Conservation (phyloP, 2,888 invertebrate species). For the Apotomis betuletana region DNA sequence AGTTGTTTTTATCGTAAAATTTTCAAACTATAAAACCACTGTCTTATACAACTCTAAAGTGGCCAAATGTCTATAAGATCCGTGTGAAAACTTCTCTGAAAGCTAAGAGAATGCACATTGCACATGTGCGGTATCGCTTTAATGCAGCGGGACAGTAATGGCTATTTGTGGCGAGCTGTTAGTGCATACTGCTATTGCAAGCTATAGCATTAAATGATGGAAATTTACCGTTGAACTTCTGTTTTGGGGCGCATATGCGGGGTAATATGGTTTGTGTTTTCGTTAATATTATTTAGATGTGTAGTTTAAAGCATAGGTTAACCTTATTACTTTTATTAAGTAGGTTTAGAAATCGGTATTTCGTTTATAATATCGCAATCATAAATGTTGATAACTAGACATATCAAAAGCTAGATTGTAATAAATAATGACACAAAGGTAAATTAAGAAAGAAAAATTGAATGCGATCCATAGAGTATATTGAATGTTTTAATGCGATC, state of each 20-base stretch:
- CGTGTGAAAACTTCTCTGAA: not conserved
- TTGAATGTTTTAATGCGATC: too few relatives aligned
- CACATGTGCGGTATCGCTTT: conserved; percentile 17
- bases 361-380: too few relatives aligned
- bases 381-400: too few relatives aligned
- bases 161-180: conserved; percentile 30
- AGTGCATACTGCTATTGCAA: conserved; percentile 32
- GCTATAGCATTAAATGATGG: conserved; percentile 24
- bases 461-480: too few relatives aligned
- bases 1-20: too few relatives aligned
- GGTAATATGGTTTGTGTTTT: not conserved
- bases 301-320: not conserved
- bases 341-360: too few relatives aligned
- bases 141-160: conserved; percentile 33
- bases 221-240: conserved; percentile 24
- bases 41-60: too few relatives aligned
- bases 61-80: not conserved
- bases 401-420: too few relatives aligned
- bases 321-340: not conserved
- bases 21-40: too few relatives aligned
- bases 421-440: too few relatives aligned
- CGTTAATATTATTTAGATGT: not conserved
- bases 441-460: too few relatives aligned
- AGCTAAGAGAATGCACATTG: conserved; percentile 17
- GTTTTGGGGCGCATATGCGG: not conserved